Percentiles rank a stretch among this genome's conserved stretches.
These are phyloP conservation scores for Stenichneumon culpator DNA, from an alignment of 2,888 invertebrate species.

Conservation along the genomic window DNA sequence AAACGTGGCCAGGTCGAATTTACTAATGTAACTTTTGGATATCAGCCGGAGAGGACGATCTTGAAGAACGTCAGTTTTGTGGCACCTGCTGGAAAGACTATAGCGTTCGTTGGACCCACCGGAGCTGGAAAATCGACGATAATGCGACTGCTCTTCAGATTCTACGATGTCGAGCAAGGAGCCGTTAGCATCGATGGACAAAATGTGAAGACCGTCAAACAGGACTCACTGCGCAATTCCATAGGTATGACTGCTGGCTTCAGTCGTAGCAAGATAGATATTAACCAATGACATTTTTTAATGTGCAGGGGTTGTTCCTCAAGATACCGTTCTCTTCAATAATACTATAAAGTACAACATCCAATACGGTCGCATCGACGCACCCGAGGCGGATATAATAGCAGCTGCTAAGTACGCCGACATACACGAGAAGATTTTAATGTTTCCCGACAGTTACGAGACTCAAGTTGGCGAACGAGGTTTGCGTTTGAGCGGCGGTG, in stretches of 20 bases:
- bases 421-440: constrained; percentile 95
- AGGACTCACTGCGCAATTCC: constrained; percentile 92
- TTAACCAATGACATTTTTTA: not conserved
- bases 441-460: constrained; percentile 96
- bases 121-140: constrained; percentile 98
- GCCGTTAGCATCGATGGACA: constrained; percentile 95
- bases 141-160: constrained; percentile 96
- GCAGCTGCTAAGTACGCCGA: constrained; percentile 96
- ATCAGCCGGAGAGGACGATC: constrained; percentile 92
- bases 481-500: constrained; percentile 97
- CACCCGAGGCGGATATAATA: constrained; percentile 93
- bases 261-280: not conserved
- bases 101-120: constrained; percentile 95
- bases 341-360: constrained; percentile 98
- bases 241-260: constrained; percentile 86
- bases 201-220: constrained; percentile 94
- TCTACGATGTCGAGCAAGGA: constrained; percentile 97
- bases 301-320: constrained; percentile 93
- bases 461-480: constrained; percentile 98
- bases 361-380: constrained; percentile 94
- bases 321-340: constrained; percentile 98
- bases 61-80: constrained; percentile 92
- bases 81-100: constrained; percentile 93
- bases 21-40: constrained; percentile 95
- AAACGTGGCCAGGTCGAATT: constrained; percentile 94